Percentiles rank a stretch among this genome's conserved stretches.
phyloP scores from a whole-genome alignment of 2,888 invertebrate species.

The Lasiommata megera region DNA sequence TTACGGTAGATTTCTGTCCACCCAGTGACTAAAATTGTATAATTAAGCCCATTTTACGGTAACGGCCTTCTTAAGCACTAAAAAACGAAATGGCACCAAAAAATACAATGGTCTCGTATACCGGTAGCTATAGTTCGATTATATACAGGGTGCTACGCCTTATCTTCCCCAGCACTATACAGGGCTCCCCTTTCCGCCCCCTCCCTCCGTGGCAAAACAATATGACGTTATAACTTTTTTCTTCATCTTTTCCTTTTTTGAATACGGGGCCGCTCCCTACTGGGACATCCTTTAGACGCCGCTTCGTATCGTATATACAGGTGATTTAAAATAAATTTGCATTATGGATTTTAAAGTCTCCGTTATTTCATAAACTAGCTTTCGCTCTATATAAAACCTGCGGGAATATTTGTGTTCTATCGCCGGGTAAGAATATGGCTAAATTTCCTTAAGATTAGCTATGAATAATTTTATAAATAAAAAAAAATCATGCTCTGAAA shows the following conservation, averaged over 20 bases:
- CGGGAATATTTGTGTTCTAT: too few relatives aligned
- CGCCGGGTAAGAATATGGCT: too few relatives aligned
- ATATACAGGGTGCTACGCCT: constrained; percentile 64
- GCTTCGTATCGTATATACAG: constrained; percentile 47
- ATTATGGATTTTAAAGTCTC: not conserved
- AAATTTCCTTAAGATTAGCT: too few relatives aligned
- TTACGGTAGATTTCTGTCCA: too few relatives aligned
- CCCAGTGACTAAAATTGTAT: not conserved
- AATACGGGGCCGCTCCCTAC: constrained; percentile 66
- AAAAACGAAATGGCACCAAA: constrained; percentile 56
- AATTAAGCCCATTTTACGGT: constrained; percentile 38
- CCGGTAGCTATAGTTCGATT: constrained; percentile 42
- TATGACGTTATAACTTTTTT: constrained; percentile 81
- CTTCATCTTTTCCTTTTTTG: constrained; percentile 76
- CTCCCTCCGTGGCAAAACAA: constrained; percentile 77
- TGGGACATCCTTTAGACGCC: constrained; percentile 60
- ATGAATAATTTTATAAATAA: too few relatives aligned
- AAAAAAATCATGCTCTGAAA: too few relatives aligned
- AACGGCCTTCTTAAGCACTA: constrained; percentile 51
- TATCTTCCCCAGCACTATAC: constrained; percentile 74
- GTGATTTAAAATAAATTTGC: constrained; percentile 19
- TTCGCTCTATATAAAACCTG: too few relatives aligned
- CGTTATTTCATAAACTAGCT: too few relatives aligned
- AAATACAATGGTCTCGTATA: constrained; percentile 59
- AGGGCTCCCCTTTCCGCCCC: constrained; percentile 50